These are phyloP conservation scores for Charina bottae DNA, from an alignment of 2,113 vertebrate species.

Conservation along the genomic window DNA sequence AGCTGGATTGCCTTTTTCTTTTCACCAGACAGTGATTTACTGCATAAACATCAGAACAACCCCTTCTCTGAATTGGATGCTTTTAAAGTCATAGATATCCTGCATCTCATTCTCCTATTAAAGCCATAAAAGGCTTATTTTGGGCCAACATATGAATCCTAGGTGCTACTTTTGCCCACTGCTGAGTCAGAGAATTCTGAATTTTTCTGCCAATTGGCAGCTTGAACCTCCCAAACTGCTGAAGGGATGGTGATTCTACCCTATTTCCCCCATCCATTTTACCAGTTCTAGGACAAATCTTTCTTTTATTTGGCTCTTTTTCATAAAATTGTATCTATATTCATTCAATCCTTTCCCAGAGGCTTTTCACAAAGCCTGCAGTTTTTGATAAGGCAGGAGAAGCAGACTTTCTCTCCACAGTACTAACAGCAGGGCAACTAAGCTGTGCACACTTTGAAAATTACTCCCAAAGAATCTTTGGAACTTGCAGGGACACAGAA, in stretches of 20 bases:
- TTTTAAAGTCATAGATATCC: not conserved
- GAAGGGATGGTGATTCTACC: not conserved
- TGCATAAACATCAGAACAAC: not conserved
- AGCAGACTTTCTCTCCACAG: not conserved
- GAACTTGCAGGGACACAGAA: not conserved
- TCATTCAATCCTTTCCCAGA: not conserved
- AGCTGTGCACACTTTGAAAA: not conserved
- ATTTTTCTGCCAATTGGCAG: slow-evolving; percentile 15
- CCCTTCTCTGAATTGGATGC: too few species aligned
- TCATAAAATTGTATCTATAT: not conserved
- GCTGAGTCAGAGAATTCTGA: not conserved
- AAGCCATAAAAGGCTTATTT: slow-evolving; percentile 24
- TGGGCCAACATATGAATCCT: slow-evolving; percentile 19
- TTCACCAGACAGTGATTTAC: not conserved
- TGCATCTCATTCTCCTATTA: not conserved
- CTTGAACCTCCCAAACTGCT: not conserved
- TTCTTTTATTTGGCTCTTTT: slow-evolving; percentile 12
- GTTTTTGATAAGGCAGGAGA: not conserved
- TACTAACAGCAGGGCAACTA: not conserved
- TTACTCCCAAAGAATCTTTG: not conserved
- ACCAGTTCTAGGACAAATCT: not conserved
- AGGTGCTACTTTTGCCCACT: slow-evolving; percentile 8
- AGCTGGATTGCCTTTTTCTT: too few species aligned
- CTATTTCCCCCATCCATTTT: slow-evolving; percentile 7
- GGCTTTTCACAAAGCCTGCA: slow-evolving; percentile 2